Evolutionary conservation across 1,140 invertebrate species (phyloP).

Genomic region (Anastrepha obliqua): DNA sequence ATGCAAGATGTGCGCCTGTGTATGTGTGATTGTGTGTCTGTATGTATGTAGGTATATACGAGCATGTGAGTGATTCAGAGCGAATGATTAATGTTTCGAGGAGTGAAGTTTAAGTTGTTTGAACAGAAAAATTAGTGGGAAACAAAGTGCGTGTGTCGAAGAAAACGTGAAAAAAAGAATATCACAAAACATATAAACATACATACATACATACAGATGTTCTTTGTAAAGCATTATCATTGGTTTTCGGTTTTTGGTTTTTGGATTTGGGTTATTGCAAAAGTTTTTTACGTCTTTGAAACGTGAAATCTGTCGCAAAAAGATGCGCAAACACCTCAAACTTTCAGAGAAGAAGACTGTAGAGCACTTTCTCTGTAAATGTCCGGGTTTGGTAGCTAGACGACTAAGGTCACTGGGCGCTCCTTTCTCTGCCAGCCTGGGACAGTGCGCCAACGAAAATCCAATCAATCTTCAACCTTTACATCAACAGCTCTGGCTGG

Average conservation of each 20-base stretch:
- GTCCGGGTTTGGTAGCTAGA: too few relatives aligned
- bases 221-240: neutral
- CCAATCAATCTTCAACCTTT: too few relatives aligned
- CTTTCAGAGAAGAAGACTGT: too few relatives aligned
- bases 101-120: slow-evolving; percentile 22
- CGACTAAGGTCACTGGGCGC: too few relatives aligned
- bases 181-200: neutral
- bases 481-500: too few relatives aligned
- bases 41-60: neutral
- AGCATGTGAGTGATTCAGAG: neutral
- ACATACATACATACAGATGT: neutral
- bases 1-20: neutral
- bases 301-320: too few relatives aligned
- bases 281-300: too few relatives aligned
- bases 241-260: neutral
- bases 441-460: too few relatives aligned
- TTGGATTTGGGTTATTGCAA: too few relatives aligned
- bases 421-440: too few relatives aligned
- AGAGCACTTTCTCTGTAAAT: too few relatives aligned
- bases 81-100: slow-evolving; percentile 34
- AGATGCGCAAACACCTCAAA: too few relatives aligned
- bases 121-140: slow-evolving; percentile 48
- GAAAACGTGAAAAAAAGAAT: neutral
- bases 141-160: neutral
- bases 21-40: neutral